These are phyloP conservation scores for Crocallis elinguaria DNA, from an alignment of 2,888 invertebrate species.

Conservation along the genomic window DNA sequence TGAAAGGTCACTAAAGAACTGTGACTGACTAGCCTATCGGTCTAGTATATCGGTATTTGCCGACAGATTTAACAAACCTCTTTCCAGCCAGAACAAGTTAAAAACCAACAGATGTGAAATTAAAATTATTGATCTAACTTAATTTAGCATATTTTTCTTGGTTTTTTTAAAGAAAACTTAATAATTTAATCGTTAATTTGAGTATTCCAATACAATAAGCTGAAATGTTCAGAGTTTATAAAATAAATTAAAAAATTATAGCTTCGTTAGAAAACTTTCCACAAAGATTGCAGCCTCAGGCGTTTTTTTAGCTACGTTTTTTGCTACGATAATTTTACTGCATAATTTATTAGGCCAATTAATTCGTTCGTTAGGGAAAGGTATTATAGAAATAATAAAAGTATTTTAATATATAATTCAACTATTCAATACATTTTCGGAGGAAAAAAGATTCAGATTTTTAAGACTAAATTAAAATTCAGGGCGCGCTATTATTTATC, in stretches of 20 bases:
- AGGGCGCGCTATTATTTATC: background rate
- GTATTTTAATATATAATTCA: background rate
- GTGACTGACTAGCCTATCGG: too few relatives aligned
- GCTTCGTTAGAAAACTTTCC: background rate
- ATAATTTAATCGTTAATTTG: too few relatives aligned
- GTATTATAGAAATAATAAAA: background rate
- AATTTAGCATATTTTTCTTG: too few relatives aligned
- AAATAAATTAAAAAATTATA: background rate
- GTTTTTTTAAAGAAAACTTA: too few relatives aligned
- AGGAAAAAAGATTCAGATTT: background rate
- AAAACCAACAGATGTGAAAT: too few relatives aligned
- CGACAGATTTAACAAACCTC: too few relatives aligned
- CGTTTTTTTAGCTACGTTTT: background rate
- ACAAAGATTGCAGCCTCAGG: background rate
- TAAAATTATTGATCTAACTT: too few relatives aligned
- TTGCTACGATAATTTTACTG: conserved; percentile 31
- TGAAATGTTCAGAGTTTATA: too few relatives aligned
- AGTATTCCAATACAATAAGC: too few relatives aligned
- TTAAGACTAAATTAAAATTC: background rate
- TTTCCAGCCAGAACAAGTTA: too few relatives aligned
- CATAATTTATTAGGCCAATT: conserved; percentile 37
- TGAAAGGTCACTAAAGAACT: too few relatives aligned
- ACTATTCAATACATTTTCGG: background rate
- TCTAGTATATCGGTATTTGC: too few relatives aligned
- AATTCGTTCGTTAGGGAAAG: conserved; percentile 17